Base-by-base conservation (phyloP, 1,140 invertebrate genomes). In the Drosophila sucinea region DNA sequence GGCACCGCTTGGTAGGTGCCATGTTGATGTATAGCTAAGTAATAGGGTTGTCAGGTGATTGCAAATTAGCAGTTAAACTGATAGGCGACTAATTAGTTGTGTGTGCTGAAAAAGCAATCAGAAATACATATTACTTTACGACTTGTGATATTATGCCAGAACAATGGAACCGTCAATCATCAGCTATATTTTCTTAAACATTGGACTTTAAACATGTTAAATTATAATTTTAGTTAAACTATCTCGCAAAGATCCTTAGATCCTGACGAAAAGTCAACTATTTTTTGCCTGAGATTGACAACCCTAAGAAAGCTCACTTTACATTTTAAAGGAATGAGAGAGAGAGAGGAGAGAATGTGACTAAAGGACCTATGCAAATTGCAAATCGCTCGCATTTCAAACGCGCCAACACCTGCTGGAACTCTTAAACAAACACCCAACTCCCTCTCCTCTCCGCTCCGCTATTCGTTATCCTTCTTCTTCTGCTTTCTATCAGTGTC, bases 401-500 rank as follows among this genome's bases (percentile, higher is more conserved):
- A 81, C 60, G 56, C 72, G 70, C 69, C 40, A 73, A 67, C 82
- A 86, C 82, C 79, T 86, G 83, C 71, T 73, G 68, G 57, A 74
- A 65, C 68, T 51, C 79, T 76, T 75, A 65, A 79, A 29, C 74
- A 77, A 71, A 71, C 74, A 76, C 25, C 66, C 65, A 7, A 17
- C 40, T 61, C 33, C 17, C 54, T 17, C 11, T 38, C 4, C 25
- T 7, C 30, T n/a, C 17, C 2, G 23, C 17, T 23, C 3, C 35
- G 58, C 32, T 23, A 30, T 38, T 1, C 11, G 11, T 11, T 3
- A 38, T 25, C 4, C 66, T 68, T 5, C 41, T 64, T 25, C 40
- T 51, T 78, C 56, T 64, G 60, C 40, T 54, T 69, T 61, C 74
- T 89, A 86, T 86, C 84, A 89, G 80, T 80, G 79, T 83, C 83